phyloP scores from a whole-genome alignment of 2,888 invertebrate genomes.

The Polia nebulosa region DNA sequence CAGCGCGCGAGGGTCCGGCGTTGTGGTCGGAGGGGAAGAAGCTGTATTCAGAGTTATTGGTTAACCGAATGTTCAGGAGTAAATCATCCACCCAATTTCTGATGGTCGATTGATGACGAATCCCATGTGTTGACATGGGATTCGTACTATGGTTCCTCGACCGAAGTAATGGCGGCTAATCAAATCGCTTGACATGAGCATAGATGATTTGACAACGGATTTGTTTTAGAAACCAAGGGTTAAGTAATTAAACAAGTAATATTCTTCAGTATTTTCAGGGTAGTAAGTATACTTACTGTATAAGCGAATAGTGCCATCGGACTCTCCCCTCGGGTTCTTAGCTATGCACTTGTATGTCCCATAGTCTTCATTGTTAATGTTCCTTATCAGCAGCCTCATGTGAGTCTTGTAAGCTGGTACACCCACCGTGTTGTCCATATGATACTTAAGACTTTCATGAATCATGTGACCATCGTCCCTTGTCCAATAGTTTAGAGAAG shows the following conservation, averaged over 20 bases:
- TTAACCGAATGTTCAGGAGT: not conserved
- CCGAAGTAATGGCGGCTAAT: not conserved
- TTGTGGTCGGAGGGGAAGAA: conserved; percentile 95
- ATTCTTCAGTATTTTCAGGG: not conserved
- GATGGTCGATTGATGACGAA: too few species aligned
- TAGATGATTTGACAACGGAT: not conserved
- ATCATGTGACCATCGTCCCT: conserved; percentile 97
- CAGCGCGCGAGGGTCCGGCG: conserved; percentile 93
- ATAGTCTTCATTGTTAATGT: conserved; percentile 95
- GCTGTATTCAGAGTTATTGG: conserved; percentile 83
- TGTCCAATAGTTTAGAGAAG: conserved; percentile 97
- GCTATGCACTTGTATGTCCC: conserved; percentile 97
- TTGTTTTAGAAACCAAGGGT: not conserved
- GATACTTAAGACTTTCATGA: conserved; percentile 96
- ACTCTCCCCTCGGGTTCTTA: conserved; percentile 97
- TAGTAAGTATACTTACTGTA: conserved; percentile 93
- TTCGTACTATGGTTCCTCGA: not conserved
- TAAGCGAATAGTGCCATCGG: conserved; percentile 96
- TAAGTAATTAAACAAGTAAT: not conserved
- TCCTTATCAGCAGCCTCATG: conserved; percentile 95
- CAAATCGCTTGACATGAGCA: not conserved
- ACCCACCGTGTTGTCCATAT: conserved; percentile 93
- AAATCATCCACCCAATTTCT: too few species aligned
- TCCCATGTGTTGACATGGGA: too few species aligned
- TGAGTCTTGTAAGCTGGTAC: conserved; percentile 95